Conservation (phyloP, 2,888 invertebrate species). For the Norana najaformis region DNA sequence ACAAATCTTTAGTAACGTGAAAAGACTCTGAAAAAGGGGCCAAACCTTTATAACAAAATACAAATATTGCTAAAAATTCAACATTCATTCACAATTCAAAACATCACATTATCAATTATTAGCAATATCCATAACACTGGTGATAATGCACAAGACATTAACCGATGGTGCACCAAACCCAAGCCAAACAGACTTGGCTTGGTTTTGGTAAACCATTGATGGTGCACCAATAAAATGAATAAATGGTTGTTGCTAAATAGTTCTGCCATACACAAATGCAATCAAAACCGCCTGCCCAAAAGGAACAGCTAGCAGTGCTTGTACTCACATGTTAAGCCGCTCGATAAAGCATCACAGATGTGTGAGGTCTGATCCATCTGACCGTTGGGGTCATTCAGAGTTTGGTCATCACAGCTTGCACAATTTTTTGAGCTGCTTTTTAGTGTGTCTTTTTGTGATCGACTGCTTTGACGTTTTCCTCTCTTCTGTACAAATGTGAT, state of each 20-base stretch:
- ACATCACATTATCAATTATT: too few relatives aligned
- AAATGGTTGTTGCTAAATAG: too few relatives aligned
- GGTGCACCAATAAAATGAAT: too few relatives aligned
- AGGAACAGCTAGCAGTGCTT: neutral
- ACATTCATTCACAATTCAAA: neutral
- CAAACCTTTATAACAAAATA: neutral
- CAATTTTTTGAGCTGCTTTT: neutral
- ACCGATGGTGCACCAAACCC: too few relatives aligned
- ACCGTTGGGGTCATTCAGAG: too few relatives aligned
- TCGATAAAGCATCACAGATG: neutral
- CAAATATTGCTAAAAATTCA: neutral
- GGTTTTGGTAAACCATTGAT: too few relatives aligned
- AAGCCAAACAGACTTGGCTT: too few relatives aligned
- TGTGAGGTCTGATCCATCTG: neutral
- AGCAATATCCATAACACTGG: too few relatives aligned
- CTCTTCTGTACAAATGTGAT: neutral
- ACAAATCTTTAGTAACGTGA: neutral
- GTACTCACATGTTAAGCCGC: conserved; percentile 1
- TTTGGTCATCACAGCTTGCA: neutral
- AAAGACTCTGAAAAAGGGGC: neutral
- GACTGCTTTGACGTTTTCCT: neutral
- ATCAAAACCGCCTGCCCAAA: neutral
- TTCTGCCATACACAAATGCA: too few relatives aligned
- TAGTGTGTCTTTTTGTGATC: neutral
- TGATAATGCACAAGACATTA: too few relatives aligned